These are phyloP conservation scores for Aspidiotus destructor DNA, from an alignment of 2,888 invertebrate species.

Conservation along the genomic window DNA sequence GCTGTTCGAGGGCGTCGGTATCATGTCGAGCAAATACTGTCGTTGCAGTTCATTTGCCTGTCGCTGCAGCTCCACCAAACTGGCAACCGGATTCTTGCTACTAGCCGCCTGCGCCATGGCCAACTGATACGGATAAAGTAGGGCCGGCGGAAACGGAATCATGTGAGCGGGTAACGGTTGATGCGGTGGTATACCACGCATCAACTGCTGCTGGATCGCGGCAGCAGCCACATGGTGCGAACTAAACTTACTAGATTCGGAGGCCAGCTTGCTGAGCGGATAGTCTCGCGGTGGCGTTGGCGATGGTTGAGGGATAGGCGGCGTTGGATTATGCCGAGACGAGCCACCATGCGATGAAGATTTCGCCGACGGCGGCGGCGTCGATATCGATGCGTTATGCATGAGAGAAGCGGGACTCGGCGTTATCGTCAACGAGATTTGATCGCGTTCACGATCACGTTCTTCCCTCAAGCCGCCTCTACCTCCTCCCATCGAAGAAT, in stretches of 20 bases:
- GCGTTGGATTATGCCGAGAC: slow-evolving; percentile 37
- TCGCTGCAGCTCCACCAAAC: slow-evolving; percentile 68
- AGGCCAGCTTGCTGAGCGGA: slow-evolving; percentile 38
- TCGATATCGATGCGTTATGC: neutral
- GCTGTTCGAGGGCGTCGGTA: slow-evolving; percentile 47
- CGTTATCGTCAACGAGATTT: neutral
- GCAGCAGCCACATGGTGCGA: slow-evolving; percentile 60
- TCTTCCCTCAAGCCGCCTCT: no score
- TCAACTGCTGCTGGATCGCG: slow-evolving; percentile 39
- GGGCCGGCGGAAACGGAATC: slow-evolving; percentile 70
- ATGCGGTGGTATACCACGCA: slow-evolving; percentile 42
- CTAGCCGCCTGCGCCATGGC: slow-evolving; percentile 48
- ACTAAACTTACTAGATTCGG: slow-evolving; percentile 39
- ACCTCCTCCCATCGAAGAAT: neutral
- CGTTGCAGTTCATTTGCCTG: slow-evolving; percentile 78
- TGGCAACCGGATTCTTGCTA: slow-evolving; percentile 45
- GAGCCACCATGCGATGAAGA: slow-evolving; percentile 23
- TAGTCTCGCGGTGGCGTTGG: slow-evolving; percentile 16
- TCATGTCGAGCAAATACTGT: slow-evolving; percentile 94
- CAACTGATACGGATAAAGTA: slow-evolving; percentile 80
- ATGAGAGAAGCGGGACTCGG: neutral
- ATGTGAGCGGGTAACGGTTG: slow-evolving; percentile 74
- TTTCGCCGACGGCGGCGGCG: neutral
- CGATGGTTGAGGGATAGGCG: slow-evolving; percentile 35
- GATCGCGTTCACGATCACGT: neutral